A percentile compares a stretch with the other conserved stretches of the same genome.
These are phyloP conservation scores for Glareola pratincola DNA, from an alignment of 2,113 vertebrate genomes.

Conservation along the genomic window DNA sequence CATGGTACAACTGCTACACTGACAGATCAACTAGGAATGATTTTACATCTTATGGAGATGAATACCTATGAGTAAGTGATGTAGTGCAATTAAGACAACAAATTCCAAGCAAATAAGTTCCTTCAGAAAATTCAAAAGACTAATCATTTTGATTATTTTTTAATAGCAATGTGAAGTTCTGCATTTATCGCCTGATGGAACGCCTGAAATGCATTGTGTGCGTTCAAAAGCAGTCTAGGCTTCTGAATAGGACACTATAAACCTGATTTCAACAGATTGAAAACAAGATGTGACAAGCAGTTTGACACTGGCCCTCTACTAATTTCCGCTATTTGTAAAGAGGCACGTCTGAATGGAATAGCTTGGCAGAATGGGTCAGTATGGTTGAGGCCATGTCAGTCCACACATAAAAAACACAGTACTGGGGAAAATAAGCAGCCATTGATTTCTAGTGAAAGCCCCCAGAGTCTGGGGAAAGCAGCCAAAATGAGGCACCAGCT, in stretches of 20 bases:
- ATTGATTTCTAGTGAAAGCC: constrained; percentile 82
- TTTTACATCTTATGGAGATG: constrained; percentile 35
- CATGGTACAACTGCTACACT: constrained; percentile 9
- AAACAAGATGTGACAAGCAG: constrained; percentile 89
- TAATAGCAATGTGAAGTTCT: constrained; percentile 75
- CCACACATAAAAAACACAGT: constrained; percentile 73
- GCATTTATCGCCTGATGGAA: constrained; percentile 75
- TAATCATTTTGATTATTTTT: constrained; percentile 82
- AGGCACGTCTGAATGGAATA: constrained; percentile 78
- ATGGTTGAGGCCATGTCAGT: constrained; percentile 76
- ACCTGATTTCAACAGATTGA: constrained; percentile 82
- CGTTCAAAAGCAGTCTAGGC: constrained; percentile 65
- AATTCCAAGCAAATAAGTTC: constrained; percentile 66
- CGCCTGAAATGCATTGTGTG: constrained; percentile 78
- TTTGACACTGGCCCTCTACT: constrained; percentile 79
- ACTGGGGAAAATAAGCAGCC: constrained; percentile 75
- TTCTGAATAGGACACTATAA: constrained; percentile 79
- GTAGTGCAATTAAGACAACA: constrained; percentile 66
- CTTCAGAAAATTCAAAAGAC: constrained; percentile 73
- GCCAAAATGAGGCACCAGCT: constrained; percentile 81
- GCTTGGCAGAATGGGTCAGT: constrained; percentile 76
- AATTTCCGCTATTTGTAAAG: constrained; percentile 86
- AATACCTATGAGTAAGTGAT: constrained; percentile 51
- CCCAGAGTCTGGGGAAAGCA: constrained; percentile 68
- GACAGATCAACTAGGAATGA: constrained; percentile 54